Base-by-base conservation (phyloP, 2,113 vertebrate species). In the Rhombomys opimus region DNA sequence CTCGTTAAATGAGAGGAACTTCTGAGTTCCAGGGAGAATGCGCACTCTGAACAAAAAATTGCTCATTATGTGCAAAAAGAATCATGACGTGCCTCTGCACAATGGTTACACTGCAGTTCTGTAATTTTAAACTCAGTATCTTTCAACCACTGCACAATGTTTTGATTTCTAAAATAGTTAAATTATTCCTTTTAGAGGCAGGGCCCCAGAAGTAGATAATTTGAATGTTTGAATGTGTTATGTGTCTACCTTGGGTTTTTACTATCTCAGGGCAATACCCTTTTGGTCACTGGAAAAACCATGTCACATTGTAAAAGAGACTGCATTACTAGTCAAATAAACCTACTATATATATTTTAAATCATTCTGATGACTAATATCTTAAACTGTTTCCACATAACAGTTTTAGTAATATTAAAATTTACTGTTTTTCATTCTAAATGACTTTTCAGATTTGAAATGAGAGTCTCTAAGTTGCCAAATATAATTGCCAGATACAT, bases 351-450 rank as follows among this genome's bases (percentile, higher is more conserved):
- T 15, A 57, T 57, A 12, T 57, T 57, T 96, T 81, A 95, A 93
- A 84, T 82, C 30, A 88, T 86, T 54, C 50, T 92, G 52, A 54
- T 89, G 92, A 90, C 61, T 91, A 92, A 75, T 97, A 67, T 25
- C 35, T 92, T 92, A 95, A 94, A 90, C 38, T 72, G 10, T 96
- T 96, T 95, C 78, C 86, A 78, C 20, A 96, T 90, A 93, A 73
- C 41, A 89, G 25, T 68, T 50, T 88, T 50, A 52, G n/a, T 95
- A 65, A 92, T 90, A 41, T 70, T 89, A 77, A 59, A 12, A 87
- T 63, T 96, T 87, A 78, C 5, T 9, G 57, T 67, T 96, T 93
- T 91, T 75, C 70, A 35, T 35, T 77, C 72, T 73, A 95, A 93
- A 78, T 92, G 23, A 81, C 59, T 90, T 95, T 63, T 61, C 46